Percentiles rank a stretch among this genome's conserved stretches.
phyloP scores from a whole-genome alignment of 2,888 invertebrate species.

The Caenorhabditis sulstoni region DNA sequence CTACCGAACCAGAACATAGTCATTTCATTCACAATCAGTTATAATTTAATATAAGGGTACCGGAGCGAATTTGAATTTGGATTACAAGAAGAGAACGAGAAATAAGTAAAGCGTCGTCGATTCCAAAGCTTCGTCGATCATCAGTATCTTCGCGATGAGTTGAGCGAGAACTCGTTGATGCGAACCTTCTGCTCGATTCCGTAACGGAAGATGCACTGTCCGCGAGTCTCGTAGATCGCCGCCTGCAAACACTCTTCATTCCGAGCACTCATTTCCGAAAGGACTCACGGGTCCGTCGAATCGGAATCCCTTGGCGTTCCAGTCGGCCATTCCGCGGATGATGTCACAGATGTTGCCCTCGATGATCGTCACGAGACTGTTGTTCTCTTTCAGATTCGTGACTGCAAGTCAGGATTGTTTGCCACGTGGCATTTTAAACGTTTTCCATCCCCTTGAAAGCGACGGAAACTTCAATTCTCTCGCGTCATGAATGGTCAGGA shows the following conservation, averaged over 20 bases:
- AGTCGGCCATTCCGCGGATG: slow-evolving; percentile 72
- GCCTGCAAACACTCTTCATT: slow-evolving; percentile 53
- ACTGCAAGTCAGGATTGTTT: slow-evolving; percentile 66
- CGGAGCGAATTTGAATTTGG: slow-evolving; percentile 6
- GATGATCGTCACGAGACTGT: slow-evolving; percentile 81
- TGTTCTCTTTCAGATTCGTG: slow-evolving; percentile 81
- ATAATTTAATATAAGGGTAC: slow-evolving; percentile 5
- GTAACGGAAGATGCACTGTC: slow-evolving; percentile 81
- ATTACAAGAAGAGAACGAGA: neutral
- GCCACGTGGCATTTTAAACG: too few species aligned
- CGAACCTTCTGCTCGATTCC: slow-evolving; percentile 82
- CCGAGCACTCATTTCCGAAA: neutral
- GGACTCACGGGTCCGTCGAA: slow-evolving; percentile 63
- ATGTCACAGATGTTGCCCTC: slow-evolving; percentile 80
- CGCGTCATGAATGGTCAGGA: too few species aligned
- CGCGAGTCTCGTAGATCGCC: slow-evolving; percentile 78
- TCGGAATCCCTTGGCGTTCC: slow-evolving; percentile 69
- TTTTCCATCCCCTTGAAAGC: too few species aligned
- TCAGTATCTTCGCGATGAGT: slow-evolving; percentile 30
- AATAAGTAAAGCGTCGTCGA: slow-evolving; percentile 24
- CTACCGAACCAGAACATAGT: too few species aligned
- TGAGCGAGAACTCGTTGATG: slow-evolving; percentile 75
- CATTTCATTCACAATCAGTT: too few species aligned
- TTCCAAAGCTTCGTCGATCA: neutral
- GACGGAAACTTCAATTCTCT: too few species aligned